These are phyloP conservation scores for Apostichopus parvimensis DNA, from an alignment of 35 echinoderm and acorn worm genomes.

Conservation along the genomic window DNA sequence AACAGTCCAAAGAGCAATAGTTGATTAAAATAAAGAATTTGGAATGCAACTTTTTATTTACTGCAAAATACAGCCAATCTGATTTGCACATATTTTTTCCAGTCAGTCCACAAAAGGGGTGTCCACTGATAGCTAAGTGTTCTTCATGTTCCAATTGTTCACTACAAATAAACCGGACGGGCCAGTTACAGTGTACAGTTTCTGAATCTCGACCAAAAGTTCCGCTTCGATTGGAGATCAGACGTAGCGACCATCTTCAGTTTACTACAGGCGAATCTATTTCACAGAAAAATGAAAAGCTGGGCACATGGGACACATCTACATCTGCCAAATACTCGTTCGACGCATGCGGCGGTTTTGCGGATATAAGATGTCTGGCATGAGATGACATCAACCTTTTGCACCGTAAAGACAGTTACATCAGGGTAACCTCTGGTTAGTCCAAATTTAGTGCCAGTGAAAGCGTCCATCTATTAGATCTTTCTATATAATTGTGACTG, in stretches of 20 bases:
- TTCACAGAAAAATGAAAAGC: neutral
- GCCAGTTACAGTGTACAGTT: neutral
- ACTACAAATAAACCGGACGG: neutral
- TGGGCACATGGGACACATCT: neutral
- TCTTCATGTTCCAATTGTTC: too few relatives aligned
- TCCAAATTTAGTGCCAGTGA: neutral
- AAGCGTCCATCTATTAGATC: too few relatives aligned
- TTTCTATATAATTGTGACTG: too few relatives aligned
- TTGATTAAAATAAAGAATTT: too few relatives aligned
- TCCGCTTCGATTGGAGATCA: neutral
- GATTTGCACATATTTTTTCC: neutral
- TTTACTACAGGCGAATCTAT: neutral
- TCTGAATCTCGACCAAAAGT: neutral
- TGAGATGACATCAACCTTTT: neutral
- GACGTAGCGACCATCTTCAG: neutral
- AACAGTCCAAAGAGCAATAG: too few relatives aligned
- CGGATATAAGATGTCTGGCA: neutral
- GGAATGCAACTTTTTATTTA: neutral
- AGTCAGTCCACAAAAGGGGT: neutral
- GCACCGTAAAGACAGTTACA: neutral
- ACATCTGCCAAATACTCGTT: neutral
- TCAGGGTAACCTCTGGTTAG: neutral
- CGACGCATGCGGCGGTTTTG: neutral
- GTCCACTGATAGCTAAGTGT: too few relatives aligned
- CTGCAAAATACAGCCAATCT: neutral